Evolutionary conservation across 2,113 vertebrate species (phyloP).

Genomic region (Mormyrus iriodes): DNA sequence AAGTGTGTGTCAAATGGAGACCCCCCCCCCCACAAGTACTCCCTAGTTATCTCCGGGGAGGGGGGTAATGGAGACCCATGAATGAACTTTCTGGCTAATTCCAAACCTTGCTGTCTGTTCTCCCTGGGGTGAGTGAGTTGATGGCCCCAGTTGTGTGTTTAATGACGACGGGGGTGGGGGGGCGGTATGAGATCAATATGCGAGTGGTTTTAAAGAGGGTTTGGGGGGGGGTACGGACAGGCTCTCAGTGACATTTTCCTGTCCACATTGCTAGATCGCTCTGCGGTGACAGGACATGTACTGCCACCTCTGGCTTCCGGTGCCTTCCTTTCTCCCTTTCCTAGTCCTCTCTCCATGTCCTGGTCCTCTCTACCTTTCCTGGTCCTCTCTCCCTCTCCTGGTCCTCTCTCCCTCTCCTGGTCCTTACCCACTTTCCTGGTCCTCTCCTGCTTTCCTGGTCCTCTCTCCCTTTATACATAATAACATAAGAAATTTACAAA

Average conservation of each 20-base stretch:
- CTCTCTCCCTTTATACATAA: neutral
- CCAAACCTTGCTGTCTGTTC: neutral
- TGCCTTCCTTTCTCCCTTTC: neutral
- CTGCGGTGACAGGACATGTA: too few species aligned
- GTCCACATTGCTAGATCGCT: neutral
- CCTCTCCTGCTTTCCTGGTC: neutral
- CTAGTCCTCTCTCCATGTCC: neutral
- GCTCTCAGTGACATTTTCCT: slow-evolving; percentile 26
- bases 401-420: neutral
- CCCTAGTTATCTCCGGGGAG: slow-evolving; percentile 6
- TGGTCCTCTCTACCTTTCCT: too few species aligned
- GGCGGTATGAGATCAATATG: neutral
- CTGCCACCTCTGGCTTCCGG: neutral
- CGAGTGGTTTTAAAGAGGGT: neutral
- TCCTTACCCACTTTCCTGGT: neutral
- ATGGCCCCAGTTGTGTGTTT: neutral
- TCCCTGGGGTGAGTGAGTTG: neutral
- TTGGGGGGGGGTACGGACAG: neutral
- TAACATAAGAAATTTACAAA: too few species aligned
- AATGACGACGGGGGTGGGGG: neutral
- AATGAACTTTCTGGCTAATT: slow-evolving; percentile 20
- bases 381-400: too few species aligned
- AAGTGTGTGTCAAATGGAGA: neutral
- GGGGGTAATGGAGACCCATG: neutral
- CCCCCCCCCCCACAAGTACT: slow-evolving; percentile 7